These are phyloP conservation scores for Cryptocephalus primarius DNA, from an alignment of 2,888 invertebrate genomes.

Conservation along the genomic window DNA sequence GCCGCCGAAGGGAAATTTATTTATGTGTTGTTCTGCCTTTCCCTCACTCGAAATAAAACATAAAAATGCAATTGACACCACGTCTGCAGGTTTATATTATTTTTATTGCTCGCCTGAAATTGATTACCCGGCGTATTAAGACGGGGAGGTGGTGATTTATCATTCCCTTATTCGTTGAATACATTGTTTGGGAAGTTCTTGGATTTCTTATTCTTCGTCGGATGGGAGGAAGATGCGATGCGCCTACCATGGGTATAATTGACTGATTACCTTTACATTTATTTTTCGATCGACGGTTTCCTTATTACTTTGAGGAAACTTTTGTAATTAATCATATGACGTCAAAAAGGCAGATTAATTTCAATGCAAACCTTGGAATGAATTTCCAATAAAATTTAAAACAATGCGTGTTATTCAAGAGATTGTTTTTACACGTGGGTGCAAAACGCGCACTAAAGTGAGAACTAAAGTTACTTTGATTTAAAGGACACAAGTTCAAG, in stretches of 20 bases:
- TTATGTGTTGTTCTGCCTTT: conserved; percentile 31
- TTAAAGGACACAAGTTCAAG: too few relatives aligned
- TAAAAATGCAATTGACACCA: conserved; percentile 38
- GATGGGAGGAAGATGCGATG: too few relatives aligned
- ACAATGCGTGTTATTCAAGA: too few relatives aligned
- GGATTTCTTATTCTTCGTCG: conserved; percentile 5
- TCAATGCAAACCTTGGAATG: too few relatives aligned
- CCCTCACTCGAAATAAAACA: conserved; percentile 27
- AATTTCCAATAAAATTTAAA: too few relatives aligned
- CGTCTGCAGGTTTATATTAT: conserved; percentile 37
- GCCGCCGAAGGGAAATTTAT: conserved; percentile 27
- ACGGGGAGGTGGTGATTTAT: conserved; percentile 29
- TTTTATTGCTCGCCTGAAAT: conserved; percentile 31
- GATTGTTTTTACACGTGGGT: too few relatives aligned
- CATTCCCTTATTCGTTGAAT: conserved; percentile 27
- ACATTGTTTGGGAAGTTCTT: conserved; percentile 16
- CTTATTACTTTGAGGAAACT: too few relatives aligned
- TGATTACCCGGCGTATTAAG: conserved; percentile 31
- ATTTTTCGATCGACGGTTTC: too few relatives aligned
- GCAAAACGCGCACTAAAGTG: too few relatives aligned
- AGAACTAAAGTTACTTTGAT: too few relatives aligned
- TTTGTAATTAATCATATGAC: too few relatives aligned
- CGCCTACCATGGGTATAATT: not conserved
- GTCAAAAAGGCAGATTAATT: too few relatives aligned
- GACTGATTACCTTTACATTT: not conserved